Conservation (phyloP, 1,140 invertebrate species). For the Caenorhabditis briggsae region DNA sequence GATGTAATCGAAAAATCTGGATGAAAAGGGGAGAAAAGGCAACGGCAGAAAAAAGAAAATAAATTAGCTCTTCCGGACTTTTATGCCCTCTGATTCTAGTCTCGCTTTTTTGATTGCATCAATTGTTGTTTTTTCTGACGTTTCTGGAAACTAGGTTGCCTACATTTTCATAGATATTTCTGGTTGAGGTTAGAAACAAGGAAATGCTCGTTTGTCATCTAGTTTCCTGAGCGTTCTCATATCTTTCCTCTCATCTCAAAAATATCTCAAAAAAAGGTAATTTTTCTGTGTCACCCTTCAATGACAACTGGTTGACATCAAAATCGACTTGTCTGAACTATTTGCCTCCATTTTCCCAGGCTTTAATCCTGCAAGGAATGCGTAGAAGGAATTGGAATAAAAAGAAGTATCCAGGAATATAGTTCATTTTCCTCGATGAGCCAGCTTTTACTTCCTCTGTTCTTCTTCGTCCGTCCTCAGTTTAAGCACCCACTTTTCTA, state of each 20-base stretch:
- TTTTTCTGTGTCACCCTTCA: constrained; percentile 9
- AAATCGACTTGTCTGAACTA: not conserved
- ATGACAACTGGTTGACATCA: not conserved
- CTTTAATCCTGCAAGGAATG: constrained; percentile 35
- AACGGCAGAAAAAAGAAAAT: constrained; percentile 31
- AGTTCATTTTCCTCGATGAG: not conserved
- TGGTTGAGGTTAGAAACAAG: not conserved
- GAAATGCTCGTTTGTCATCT: not conserved
- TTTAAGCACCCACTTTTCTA: constrained; percentile 47
- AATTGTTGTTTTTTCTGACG: constrained; percentile 12
- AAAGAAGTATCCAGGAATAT: not conserved
- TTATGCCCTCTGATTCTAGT: constrained; percentile 43
- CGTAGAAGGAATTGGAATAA: constrained; percentile 14
- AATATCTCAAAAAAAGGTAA: not conserved
- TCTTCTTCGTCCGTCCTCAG: not conserved
- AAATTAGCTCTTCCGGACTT: constrained; percentile 54
- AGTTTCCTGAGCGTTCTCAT: not conserved
- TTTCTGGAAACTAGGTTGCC: not conserved
- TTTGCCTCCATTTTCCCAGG: not conserved
- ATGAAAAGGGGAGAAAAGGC: not conserved
- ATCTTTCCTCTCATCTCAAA: not conserved
- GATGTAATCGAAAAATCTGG: constrained; percentile 49
- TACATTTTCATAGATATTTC: not conserved
- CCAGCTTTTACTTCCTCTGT: not conserved
- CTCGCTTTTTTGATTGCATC: constrained; percentile 31